Evolutionary conservation across 2,888 invertebrate species (phyloP), one percentile per base, ranked within the genome.

Genomic region (Taphrorychus bicolor): DNA sequence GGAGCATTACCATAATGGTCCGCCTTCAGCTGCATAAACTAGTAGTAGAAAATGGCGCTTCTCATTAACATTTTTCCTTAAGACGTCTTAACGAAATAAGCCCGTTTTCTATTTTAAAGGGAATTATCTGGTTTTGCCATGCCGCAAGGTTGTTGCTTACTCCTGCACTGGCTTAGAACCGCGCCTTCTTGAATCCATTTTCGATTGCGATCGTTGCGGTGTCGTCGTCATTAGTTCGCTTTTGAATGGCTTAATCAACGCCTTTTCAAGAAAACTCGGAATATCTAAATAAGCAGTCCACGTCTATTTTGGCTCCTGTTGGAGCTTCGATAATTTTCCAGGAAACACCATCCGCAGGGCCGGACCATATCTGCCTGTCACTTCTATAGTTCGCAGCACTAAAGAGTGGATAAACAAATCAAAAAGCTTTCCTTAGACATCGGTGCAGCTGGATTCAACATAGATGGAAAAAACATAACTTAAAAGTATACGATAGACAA

Each of bases 191-290:
- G 32, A 32, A 32, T 32, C 32, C 32, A 32, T 32, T 32, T n/a
- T 32, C 32, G 32, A 32, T 32, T 32, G 7, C 7, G 32, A 32
- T 32, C 32, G 32, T 32, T 32, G 32, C 32, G 32, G 32, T 32
- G 32, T 32, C 32, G 32, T 32, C 32, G 32, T 32, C 32, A 32
- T 32, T 32, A 32, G 32, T 32, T 3, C 32, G 32, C 32, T 21
- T 19, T 51, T 23, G 54, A 54, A 54, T 54, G 32, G 54, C 16
- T 32, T 54, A 54, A 54, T 54, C 54, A 54, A 54, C 32, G 21
- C 11, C 32, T 32, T 16, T 54, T 32, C 24, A 54, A 54, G 54
- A 32, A 48, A 54, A 54, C 16, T 32, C 16, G 16, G 32, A 54
- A 54, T 54, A 23, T 54, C 32, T 32, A 54, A 54, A 54, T 54